Evolutionary conservation across 2,113 vertebrate species (phyloP).

Genomic region (Nansenia antarctica): DNA sequence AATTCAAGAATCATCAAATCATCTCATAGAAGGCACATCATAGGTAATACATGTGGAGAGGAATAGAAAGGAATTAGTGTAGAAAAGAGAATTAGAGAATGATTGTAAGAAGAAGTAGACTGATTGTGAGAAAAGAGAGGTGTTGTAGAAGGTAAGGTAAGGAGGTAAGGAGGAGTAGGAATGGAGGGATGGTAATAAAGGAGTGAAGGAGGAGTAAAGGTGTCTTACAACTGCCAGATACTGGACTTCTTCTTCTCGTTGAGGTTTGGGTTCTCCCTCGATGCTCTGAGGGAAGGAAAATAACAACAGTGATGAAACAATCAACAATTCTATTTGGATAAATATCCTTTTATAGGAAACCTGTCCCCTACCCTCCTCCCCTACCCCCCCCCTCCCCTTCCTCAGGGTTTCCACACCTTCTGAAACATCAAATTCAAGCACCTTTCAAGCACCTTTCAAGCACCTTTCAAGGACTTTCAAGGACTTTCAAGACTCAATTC

Average conservation of each 20-base stretch:
- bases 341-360: too few relatives aligned
- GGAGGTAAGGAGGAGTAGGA: not conserved
- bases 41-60: not conserved
- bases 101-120: too few relatives aligned
- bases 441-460: too few relatives aligned
- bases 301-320: not conserved
- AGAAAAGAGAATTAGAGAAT: too few relatives aligned
- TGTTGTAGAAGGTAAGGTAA: not conserved
- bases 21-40: not conserved
- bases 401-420: too few relatives aligned
- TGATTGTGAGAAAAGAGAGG: not conserved
- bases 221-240: conserved; percentile 98
- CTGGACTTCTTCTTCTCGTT: conserved; percentile 98
- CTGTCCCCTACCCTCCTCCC: too few relatives aligned
- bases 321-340: too few relatives aligned
- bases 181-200: not conserved
- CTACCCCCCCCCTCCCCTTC: too few relatives aligned
- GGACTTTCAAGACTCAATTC: too few relatives aligned
- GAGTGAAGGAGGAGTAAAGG: not conserved
- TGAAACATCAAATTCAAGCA: too few relatives aligned
- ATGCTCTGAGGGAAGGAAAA: conserved; percentile 77
- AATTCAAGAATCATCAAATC: not conserved
- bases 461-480: too few relatives aligned
- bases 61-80: not conserved
- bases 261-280: conserved; percentile 90